Evolutionary conservation across 2,797 vertebrate genomes (phyloP), one percentile per base, ranked within the genome.

Genomic region (Diplodus puntazzo): DNA sequence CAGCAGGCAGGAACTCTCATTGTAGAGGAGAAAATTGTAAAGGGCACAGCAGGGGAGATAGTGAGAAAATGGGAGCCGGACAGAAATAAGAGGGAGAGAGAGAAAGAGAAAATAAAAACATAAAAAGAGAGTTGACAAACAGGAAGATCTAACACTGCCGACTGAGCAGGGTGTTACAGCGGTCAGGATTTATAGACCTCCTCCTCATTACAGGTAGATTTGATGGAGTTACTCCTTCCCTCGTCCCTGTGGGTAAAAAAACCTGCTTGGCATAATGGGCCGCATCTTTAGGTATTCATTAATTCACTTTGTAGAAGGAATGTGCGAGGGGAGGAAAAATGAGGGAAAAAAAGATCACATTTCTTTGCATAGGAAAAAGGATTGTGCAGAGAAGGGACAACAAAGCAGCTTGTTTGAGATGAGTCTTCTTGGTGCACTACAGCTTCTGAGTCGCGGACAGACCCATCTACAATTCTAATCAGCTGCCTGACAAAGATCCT

Each of bases 391-490:
- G 55, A 54, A 67, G 75, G 75, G 81, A 89, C 72, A 87, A 83
- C 76, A 82, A 86, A 81, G 87, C 75, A 62, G 81, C 81, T 74
- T 74, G 86, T 87, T 82, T 83, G 69, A 83, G 83, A 71, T 27
- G 83, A 85, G 79, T 49, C 77, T 84, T 85, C 72, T 67, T 0
- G 58, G 53, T 54, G 71, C 78, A 48, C 78, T 73, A 82, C 30
- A 61, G 83, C 81, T 80, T 83, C 84, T 49, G 73, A 84, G 71
- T 61, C 5, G 42, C 11, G 18, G 84, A 68, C 80, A 27, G 18
- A 66, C 17, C 60, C 59, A 94, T 95, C 89, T 94, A 89, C 91
- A 95, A 94, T 92, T 94, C 92, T 92, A 94, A 95, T 94, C 75
- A 86, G 88, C 79, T 82, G 83, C 81, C 84, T 86, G 88, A 92